Percentiles rank a stretch among this genome's conserved stretches.
phyloP scores from a whole-genome alignment of 1,140 invertebrate species.

The Bicyclus anynana region DNA sequence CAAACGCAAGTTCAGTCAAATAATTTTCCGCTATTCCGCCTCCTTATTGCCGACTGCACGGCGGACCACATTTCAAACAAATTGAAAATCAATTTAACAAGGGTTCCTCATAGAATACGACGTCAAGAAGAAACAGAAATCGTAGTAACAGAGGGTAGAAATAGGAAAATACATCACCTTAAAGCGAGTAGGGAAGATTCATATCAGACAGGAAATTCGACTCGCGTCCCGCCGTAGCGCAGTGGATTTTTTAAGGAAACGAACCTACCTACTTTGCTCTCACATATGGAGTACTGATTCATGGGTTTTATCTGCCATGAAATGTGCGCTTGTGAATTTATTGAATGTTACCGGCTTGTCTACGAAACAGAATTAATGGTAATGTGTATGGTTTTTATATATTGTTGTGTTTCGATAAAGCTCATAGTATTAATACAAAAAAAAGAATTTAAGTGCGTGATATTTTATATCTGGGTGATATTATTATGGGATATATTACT shows the following conservation, averaged over 20 bases:
- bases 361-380: constrained; percentile 44
- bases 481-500: too few relatives aligned
- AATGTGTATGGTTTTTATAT: too few relatives aligned
- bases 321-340: constrained; percentile 64
- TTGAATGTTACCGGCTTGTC: constrained; percentile 64
- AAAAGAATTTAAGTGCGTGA: too few relatives aligned
- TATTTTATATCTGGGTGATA: too few relatives aligned
- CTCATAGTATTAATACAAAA: too few relatives aligned
- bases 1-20: constrained; percentile 57
- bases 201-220: constrained; percentile 75
- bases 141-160: constrained; percentile 46
- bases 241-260: constrained; percentile 69
- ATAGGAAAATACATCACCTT: constrained; percentile 76
- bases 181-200: constrained; percentile 74
- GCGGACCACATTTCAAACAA: constrained; percentile 71
- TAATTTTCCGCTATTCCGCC: constrained; percentile 71
- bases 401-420: too few relatives aligned
- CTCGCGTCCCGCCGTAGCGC: constrained; percentile 51
- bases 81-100: constrained; percentile 76
- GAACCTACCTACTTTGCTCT: constrained; percentile 58
- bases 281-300: constrained; percentile 72
- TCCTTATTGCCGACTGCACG: constrained; percentile 66
- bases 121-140: constrained; percentile 52
- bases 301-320: constrained; percentile 73
- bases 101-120: constrained; percentile 51